A percentile compares a stretch with the other conserved stretches of the same genome.
These are phyloP conservation scores for Ophraella communa DNA, from an alignment of 2,888 invertebrate genomes.

Conservation along the genomic window DNA sequence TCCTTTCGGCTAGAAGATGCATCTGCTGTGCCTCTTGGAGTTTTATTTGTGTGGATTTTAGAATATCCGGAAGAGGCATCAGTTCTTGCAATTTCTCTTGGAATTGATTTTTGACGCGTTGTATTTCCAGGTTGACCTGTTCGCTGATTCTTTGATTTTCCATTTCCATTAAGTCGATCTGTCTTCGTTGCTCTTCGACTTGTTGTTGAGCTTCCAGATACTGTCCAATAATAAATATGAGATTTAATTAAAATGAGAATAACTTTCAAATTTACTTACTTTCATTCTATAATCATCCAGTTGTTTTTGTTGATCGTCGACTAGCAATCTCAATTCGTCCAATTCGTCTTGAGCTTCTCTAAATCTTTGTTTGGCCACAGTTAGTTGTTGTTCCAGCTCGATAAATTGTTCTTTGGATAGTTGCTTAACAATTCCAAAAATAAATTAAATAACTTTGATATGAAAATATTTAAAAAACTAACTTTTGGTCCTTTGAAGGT, in stretches of 20 bases:
- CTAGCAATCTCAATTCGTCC: constrained; percentile 64
- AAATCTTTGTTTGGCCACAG: constrained; percentile 63
- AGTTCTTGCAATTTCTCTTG: constrained; percentile 76
- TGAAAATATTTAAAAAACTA: background rate
- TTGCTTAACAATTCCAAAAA: too few relatives aligned
- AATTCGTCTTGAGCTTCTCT: constrained; percentile 67
- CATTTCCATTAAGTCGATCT: constrained; percentile 75
- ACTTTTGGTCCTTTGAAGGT: constrained; percentile 45
- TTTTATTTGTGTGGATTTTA: constrained; percentile 72
- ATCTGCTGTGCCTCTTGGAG: constrained; percentile 73
- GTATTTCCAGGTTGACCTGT: constrained; percentile 74
- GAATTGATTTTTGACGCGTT: constrained; percentile 73
- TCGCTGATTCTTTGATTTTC: constrained; percentile 74
- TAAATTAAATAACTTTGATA: too few relatives aligned
- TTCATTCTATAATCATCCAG: constrained; percentile 75
- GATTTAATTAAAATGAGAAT: too few relatives aligned
- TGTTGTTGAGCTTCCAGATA: constrained; percentile 72
- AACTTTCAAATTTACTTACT: constrained; percentile 56
- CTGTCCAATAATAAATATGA: too few relatives aligned
- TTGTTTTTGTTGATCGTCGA: constrained; percentile 72
- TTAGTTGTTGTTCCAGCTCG: constrained; percentile 66
- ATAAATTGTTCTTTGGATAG: constrained; percentile 67
- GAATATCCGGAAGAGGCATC: constrained; percentile 71
- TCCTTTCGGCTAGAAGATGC: constrained; percentile 70
- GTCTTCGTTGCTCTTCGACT: constrained; percentile 73